These are phyloP conservation scores for Cyprinodon diabolis DNA, from an alignment of 2,797 vertebrate genomes.

Conservation along the genomic window DNA sequence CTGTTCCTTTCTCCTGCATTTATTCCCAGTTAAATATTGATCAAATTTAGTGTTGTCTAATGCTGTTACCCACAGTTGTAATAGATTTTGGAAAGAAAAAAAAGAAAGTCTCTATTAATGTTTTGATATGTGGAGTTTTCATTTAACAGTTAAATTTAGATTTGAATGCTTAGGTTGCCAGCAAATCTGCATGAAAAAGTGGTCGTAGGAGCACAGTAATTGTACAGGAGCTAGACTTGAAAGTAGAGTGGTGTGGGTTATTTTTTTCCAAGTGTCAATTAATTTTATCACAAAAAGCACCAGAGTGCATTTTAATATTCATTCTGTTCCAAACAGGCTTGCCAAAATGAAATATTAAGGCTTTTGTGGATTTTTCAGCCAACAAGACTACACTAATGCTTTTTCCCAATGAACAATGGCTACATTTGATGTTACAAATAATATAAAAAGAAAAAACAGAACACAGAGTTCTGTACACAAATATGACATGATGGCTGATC, in stretches of 20 bases:
- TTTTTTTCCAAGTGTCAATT: neutral
- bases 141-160: constrained; percentile 13
- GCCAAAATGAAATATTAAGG: neutral
- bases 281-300: neutral
- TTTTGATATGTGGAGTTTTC: neutral
- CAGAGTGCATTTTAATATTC: neutral
- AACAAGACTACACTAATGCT: neutral
- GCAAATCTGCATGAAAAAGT: constrained; percentile 20
- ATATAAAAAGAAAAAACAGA: neutral
- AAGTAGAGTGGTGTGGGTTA: constrained; percentile 1
- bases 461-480: neutral
- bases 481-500: neutral
- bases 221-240: neutral
- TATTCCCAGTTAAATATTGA: constrained; percentile 1
- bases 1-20: constrained; percentile 3
- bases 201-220: constrained; percentile 3
- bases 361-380: neutral
- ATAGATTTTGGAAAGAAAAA: constrained; percentile 15
- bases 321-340: neutral
- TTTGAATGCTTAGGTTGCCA: constrained; percentile 8
- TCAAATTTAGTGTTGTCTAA: constrained; percentile 9
- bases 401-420: neutral
- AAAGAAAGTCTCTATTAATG: neutral
- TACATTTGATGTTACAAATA: neutral
- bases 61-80: neutral